Conservation (phyloP, 2,797 vertebrate genomes). For the Gymnoscopelus microlampas region DNA sequence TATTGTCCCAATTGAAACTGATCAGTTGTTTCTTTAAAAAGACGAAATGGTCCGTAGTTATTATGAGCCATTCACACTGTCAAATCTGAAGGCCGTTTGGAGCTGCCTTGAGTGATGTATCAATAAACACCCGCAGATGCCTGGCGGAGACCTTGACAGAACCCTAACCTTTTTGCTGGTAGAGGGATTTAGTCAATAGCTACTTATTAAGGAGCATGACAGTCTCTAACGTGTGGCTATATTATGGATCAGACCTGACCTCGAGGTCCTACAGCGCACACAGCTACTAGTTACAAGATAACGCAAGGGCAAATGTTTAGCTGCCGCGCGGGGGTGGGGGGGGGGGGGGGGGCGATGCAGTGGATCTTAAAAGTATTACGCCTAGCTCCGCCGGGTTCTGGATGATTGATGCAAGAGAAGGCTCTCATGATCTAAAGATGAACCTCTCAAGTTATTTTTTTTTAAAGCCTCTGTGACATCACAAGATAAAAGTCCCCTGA, state of each 20-base stretch:
- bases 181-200: conserved; percentile 34
- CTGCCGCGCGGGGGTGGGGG: conserved; percentile 19
- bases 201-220: conserved; percentile 12
- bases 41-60: background rate
- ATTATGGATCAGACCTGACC: conserved; percentile 17
- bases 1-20: conserved; percentile 22
- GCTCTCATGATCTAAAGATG: conserved; percentile 51
- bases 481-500: conserved; percentile 35
- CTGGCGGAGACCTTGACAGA: conserved; percentile 27
- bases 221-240: conserved; percentile 1
- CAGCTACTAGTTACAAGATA: conserved; percentile 1
- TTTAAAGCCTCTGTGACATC: conserved; percentile 43
- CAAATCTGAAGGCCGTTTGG: conserved; percentile 19
- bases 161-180: conserved; percentile 1
- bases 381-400: conserved; percentile 30
- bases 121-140: conserved; percentile 9
- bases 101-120: conserved; percentile 24
- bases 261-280: conserved; percentile 2
- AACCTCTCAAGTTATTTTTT: conserved; percentile 43
- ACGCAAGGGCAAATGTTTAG: conserved; percentile 37
- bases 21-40: conserved; percentile 40
- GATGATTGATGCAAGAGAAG: conserved; percentile 42
- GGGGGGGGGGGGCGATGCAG: too few species aligned
- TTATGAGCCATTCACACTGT: conserved; percentile 13
- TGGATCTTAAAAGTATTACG: conserved; percentile 45